phyloP scores from a whole-genome alignment of 2,113 vertebrate genomes.

The Tursiops truncatus region DNA sequence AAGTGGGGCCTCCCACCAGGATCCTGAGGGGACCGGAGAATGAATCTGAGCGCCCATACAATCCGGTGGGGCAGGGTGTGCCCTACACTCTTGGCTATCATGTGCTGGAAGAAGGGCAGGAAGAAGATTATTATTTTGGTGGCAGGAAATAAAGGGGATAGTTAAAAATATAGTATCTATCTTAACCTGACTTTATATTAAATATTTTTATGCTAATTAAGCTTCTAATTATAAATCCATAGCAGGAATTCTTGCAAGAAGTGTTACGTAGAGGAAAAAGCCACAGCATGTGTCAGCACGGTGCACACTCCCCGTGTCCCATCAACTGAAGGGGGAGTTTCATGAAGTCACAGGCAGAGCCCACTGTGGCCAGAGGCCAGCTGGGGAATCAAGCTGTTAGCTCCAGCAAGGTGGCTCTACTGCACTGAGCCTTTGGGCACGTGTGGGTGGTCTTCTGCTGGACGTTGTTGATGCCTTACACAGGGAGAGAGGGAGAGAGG shows the following conservation, averaged over 20 bases:
- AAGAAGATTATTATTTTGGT: neutral
- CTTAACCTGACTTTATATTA: neutral
- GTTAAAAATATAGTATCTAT: neutral
- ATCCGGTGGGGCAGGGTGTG: accelerated
- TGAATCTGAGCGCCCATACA: accelerated
- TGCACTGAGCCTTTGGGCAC: neutral
- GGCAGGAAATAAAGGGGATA: neutral
- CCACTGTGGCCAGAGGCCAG: neutral
- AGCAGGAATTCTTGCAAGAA: neutral
- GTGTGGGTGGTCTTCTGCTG: neutral
- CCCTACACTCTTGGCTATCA: accelerated
- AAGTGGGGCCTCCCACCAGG: neutral
- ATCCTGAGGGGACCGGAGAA: neutral
- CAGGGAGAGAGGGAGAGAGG: neutral
- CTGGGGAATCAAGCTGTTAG: accelerated
- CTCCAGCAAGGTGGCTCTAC: accelerated
- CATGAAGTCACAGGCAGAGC: neutral
- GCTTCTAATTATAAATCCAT: neutral
- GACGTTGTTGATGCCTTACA: neutral
- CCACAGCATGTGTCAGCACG: neutral
- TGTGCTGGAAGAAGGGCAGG: neutral
- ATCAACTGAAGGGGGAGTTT: neutral
- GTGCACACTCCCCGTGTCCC: neutral
- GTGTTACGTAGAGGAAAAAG: neutral
- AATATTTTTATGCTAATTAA: neutral